Conservation (phyloP, 1,140 invertebrate genomes). For the Pollicipes pollicipes region DNA sequence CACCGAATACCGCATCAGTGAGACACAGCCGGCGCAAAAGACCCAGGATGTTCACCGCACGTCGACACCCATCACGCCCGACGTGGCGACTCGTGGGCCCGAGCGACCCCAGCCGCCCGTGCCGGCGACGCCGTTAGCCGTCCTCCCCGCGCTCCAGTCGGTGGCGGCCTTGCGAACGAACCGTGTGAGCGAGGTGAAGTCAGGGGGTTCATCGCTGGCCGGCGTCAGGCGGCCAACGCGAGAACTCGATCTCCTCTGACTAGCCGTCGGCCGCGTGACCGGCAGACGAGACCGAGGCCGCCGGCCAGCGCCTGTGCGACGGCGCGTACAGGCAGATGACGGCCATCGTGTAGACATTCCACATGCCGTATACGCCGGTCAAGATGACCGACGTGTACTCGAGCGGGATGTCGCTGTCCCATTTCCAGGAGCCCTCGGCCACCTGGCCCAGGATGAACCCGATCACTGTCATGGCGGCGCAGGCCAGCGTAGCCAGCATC, state of each 20-base stretch:
- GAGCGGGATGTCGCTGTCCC: slow-evolving; percentile 70
- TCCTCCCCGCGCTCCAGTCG: too few species aligned
- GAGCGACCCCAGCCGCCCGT: too few species aligned
- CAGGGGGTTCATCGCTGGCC: slow-evolving; percentile 42
- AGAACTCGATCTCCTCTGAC: slow-evolving; percentile 86
- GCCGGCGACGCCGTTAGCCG: too few species aligned
- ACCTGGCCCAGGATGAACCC: slow-evolving; percentile 88
- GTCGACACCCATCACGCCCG: too few species aligned
- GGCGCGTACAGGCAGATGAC: slow-evolving; percentile 91
- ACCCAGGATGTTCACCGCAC: too few species aligned
- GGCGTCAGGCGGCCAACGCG: slow-evolving; percentile 30
- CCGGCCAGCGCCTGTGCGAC: slow-evolving; percentile 76
- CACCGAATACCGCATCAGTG: too few species aligned
- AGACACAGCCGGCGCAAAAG: too few species aligned
- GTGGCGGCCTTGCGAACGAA: slow-evolving; percentile 67
- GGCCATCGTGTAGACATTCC: slow-evolving; percentile 96
- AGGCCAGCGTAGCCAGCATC: slow-evolving; percentile 83
- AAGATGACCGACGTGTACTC: slow-evolving; percentile 92
- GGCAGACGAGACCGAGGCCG: too few species aligned
- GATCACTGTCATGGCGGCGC: slow-evolving; percentile 81
- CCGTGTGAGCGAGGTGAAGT: slow-evolving; percentile 72
- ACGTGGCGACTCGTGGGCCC: too few species aligned
- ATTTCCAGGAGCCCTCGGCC: slow-evolving; percentile 87
- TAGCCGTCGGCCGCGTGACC: slow-evolving; percentile 28
- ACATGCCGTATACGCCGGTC: slow-evolving; percentile 98